Conservation (phyloP, 2,797 vertebrate species). For the Coilia nasus region DNA sequence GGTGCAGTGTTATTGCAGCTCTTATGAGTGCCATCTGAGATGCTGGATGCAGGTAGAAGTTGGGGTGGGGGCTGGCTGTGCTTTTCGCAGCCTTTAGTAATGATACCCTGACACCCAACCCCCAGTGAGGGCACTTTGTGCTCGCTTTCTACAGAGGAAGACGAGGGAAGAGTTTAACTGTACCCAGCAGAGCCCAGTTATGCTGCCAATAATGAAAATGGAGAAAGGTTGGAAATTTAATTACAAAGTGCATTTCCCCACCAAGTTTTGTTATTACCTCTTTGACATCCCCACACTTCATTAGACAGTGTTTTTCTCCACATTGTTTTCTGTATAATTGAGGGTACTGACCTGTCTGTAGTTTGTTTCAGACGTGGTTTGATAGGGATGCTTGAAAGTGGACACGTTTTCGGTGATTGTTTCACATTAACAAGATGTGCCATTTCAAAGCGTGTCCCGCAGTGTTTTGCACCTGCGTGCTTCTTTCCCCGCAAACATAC, state of each 20-base stretch:
- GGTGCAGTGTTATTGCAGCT: not conserved
- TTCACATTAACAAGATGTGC: not conserved
- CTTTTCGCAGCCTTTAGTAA: not conserved
- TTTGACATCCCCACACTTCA: not conserved
- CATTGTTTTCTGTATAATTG: not conserved
- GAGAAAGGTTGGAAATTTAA: not conserved
- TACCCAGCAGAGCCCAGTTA: not conserved
- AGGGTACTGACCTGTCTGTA: constrained; percentile 1
- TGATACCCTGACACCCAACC: not conserved
- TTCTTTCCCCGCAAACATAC: not conserved
- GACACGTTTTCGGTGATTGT: not conserved
- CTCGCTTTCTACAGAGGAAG: not conserved
- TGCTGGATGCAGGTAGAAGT: not conserved
- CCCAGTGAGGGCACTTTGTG: not conserved
- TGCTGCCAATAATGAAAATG: not conserved
- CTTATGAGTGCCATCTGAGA: not conserved
- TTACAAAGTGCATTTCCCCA: not conserved
- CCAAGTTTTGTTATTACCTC: not conserved
- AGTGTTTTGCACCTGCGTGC: not conserved
- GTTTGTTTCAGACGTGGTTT: not conserved
- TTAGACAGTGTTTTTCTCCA: not conserved
- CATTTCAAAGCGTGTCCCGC: not conserved
- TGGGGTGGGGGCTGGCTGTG: too few relatives aligned
- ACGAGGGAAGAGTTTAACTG: not conserved
- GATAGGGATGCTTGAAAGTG: not conserved